Evolutionary conservation across 53 echinoderm and acorn worm species (phyloP).

Genomic region (Temnopleurus reevesii): DNA sequence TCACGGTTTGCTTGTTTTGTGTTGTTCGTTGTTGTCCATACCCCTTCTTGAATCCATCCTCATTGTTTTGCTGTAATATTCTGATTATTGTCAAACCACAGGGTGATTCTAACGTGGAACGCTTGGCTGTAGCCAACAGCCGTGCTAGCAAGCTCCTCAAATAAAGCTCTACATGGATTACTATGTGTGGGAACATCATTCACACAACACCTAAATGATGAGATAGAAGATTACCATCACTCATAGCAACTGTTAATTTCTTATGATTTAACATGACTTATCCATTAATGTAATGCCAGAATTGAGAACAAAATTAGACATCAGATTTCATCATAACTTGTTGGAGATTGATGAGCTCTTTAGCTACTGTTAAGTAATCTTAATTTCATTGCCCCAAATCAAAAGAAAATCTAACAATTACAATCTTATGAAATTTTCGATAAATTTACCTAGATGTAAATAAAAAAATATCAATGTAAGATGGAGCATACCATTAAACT

Average conservation of each 20-base stretch:
- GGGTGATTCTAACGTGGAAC: constrained; percentile 93
- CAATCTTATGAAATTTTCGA: no score
- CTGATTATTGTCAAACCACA: constrained; percentile 12
- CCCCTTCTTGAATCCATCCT: background rate
- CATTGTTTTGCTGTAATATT: background rate
- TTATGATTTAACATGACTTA: background rate
- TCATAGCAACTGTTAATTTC: background rate
- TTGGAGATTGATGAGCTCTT: no score
- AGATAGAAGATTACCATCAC: background rate
- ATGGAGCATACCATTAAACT: no score
- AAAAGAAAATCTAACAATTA: no score
- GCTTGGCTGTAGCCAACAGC: constrained; percentile 91
- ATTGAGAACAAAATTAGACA: background rate
- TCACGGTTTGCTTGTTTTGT: background rate
- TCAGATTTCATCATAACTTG: no score
- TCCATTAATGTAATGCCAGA: background rate
- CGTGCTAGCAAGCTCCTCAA: constrained; percentile 96
- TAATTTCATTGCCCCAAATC: no score
- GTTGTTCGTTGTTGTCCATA: background rate
- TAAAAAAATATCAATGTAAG: no score
- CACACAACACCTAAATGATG: background rate
- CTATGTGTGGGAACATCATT: background rate
- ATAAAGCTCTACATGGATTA: constrained; percentile 48
- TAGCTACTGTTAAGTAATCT: no score
- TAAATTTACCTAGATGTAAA: no score